Conservation (phyloP, 1,140 invertebrate genomes). For the Bursaphelenchus mucronatus region DNA sequence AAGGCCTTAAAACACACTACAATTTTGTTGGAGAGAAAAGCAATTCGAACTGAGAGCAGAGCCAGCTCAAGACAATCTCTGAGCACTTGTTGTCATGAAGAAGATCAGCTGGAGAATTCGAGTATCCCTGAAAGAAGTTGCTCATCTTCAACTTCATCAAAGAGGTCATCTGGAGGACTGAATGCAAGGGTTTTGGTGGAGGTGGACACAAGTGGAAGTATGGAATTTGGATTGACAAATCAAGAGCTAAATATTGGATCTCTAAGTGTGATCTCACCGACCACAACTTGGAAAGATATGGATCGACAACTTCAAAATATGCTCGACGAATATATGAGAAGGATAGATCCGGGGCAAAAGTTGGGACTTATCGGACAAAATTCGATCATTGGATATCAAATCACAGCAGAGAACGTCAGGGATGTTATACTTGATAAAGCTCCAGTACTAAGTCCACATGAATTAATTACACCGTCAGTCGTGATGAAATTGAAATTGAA, state of each 20-base stretch:
- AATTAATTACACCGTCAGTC: constrained; percentile 43
- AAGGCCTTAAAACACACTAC: constrained; percentile 48
- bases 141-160: constrained; percentile 31
- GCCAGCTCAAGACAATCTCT: constrained; percentile 40
- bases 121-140: constrained; percentile 19
- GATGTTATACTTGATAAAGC: constrained; percentile 14
- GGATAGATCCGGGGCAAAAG: constrained; percentile 84
- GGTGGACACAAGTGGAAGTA: constrained; percentile 33
- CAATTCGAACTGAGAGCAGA: constrained; percentile 40
- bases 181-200: constrained; percentile 32
- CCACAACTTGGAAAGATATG: constrained; percentile 75
- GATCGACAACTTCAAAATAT: constrained; percentile 82
- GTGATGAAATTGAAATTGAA: constrained; percentile 65
- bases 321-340: constrained; percentile 86
- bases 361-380: constrained; percentile 78
- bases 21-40: constrained; percentile 30
- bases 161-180: constrained; percentile 30
- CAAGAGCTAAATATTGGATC: constrained; percentile 72
- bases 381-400: constrained; percentile 78
- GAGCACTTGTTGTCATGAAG: constrained; percentile 39
- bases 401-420: constrained; percentile 60
- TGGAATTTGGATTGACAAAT: constrained; percentile 34
- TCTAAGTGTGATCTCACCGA: constrained; percentile 37
- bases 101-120: constrained; percentile 21
- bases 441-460: constrained; percentile 30